Evolutionary conservation across 2,797 vertebrate species (phyloP).

Genomic region (Spinus pinus): DNA sequence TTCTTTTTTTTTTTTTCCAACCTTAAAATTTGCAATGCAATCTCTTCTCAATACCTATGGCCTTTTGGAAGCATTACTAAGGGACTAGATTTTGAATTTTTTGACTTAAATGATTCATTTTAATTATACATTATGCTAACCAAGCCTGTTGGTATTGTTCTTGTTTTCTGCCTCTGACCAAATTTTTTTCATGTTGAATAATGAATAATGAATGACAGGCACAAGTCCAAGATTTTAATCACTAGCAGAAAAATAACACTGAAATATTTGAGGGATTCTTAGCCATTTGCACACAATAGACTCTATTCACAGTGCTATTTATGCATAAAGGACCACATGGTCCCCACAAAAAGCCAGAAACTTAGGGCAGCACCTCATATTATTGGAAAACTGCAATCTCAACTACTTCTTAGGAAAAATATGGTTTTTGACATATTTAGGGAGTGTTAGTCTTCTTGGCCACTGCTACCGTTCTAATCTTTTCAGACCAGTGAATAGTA

Average conservation of each 20-base stretch:
- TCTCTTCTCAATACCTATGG: neutral
- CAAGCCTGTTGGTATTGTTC: slow-evolving; percentile 19
- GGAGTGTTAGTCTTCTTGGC: neutral
- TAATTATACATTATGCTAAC: slow-evolving; percentile 28
- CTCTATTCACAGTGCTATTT: neutral
- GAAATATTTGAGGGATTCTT: neutral
- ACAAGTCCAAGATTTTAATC: slow-evolving; percentile 48
- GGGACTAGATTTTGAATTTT: neutral
- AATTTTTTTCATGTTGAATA: slow-evolving; percentile 4
- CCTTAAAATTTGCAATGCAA: neutral
- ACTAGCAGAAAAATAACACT: slow-evolving; percentile 14
- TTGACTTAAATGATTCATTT: slow-evolving; percentile 22
- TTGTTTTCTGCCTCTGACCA: slow-evolving; percentile 30
- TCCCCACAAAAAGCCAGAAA: neutral
- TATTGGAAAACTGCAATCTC: neutral
- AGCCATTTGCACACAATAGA: neutral
- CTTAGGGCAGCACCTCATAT: neutral
- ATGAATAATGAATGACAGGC: slow-evolving; percentile 55
- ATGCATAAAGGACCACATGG: neutral
- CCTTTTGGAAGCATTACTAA: neutral
- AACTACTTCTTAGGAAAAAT: neutral
- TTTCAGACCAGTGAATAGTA: neutral
- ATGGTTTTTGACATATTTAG: neutral
- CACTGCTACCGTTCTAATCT: neutral
- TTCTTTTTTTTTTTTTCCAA: neutral